A percentile compares a stretch with the other conserved stretches of the same genome.
Conservation (phyloP, 2,797 vertebrate species). For the Sphaeramia orbicularis region DNA sequence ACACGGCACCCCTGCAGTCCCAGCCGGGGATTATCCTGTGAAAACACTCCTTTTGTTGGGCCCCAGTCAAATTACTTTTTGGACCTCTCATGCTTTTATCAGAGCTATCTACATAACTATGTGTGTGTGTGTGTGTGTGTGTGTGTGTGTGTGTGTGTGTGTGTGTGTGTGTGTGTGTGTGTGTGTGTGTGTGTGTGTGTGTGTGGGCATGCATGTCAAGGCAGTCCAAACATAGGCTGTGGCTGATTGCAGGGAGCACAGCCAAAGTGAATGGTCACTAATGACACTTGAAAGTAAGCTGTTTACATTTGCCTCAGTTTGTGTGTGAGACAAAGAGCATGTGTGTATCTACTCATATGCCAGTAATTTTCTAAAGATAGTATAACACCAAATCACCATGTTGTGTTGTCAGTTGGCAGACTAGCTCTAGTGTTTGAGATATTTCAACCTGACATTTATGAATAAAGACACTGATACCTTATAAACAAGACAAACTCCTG, state of each 20-base stretch:
- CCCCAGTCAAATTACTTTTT: slow-evolving; percentile 79
- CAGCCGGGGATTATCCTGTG: slow-evolving; percentile 74
- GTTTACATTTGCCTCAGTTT: slow-evolving; percentile 49
- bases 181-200: slow-evolving; percentile 12
- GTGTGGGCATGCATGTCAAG: slow-evolving; percentile 23
- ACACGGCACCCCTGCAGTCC: slow-evolving; percentile 54
- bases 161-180: background rate
- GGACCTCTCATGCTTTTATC: slow-evolving; percentile 72
- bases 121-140: slow-evolving; percentile 20
- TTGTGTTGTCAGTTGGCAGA: slow-evolving; percentile 30
- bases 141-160: slow-evolving; percentile 18
- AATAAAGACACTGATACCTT: slow-evolving; percentile 28
- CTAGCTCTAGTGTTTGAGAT: slow-evolving; percentile 32
- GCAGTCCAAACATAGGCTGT: slow-evolving; percentile 62
- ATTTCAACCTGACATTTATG: slow-evolving; percentile 51
- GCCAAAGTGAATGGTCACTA: slow-evolving; percentile 62
- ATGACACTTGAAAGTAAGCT: slow-evolving; percentile 66
- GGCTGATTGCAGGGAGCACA: slow-evolving; percentile 59
- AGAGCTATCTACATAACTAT: slow-evolving; percentile 51
- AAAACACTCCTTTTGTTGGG: slow-evolving; percentile 83
- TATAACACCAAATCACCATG: slow-evolving; percentile 30
- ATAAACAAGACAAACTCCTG: slow-evolving; percentile 3
- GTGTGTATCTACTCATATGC: slow-evolving; percentile 8
- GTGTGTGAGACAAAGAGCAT: slow-evolving; percentile 2
- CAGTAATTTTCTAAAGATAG: slow-evolving; percentile 56